These are phyloP conservation scores for Apistogramma diplotaenia DNA, from an alignment of 2,113 vertebrate genomes.

Conservation along the genomic window DNA sequence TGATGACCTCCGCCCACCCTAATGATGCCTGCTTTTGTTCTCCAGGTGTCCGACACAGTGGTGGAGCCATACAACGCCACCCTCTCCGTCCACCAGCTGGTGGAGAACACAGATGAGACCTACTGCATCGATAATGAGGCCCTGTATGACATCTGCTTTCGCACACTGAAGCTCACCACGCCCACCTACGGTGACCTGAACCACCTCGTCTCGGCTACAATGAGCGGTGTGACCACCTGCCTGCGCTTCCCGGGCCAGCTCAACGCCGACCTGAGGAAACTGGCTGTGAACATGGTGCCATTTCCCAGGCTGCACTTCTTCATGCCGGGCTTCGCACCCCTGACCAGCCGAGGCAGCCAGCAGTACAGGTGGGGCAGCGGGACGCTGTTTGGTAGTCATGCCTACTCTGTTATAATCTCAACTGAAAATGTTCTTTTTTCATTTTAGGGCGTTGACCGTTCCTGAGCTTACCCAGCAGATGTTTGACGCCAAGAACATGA, in stretches of 20 bases:
- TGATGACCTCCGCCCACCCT: fast-evolving
- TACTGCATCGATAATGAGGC: conserved; percentile 70
- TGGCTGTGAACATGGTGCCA: conserved; percentile 78
- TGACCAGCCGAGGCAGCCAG: conserved; percentile 63
- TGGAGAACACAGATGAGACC: conserved; percentile 68
- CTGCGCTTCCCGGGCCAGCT: conserved; percentile 89
- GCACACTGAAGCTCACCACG: conserved; percentile 61
- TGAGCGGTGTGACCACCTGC: conserved; percentile 91
- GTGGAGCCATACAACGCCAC: conserved; percentile 68
- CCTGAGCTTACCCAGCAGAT: conserved; percentile 78
- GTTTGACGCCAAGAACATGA: conserved; percentile 83
- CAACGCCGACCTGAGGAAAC: conserved; percentile 87
- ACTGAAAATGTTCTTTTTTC: not conserved
- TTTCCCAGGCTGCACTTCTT: conserved; percentile 69
- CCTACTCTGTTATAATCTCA: not conserved
- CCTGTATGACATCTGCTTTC: conserved; percentile 69
- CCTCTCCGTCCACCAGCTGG: conserved; percentile 67
- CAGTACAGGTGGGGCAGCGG: conserved; percentile 50
- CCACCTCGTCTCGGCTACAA: conserved; percentile 89
- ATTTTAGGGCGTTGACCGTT: not conserved
- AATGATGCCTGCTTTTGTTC: not conserved
- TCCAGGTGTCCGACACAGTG: conserved; percentile 64
- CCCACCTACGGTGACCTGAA: conserved; percentile 82
- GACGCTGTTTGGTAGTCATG: not conserved
- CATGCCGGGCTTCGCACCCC: conserved; percentile 64